Evolutionary conservation across 2,797 vertebrate species (phyloP).

Genomic region (Carcharodon carcharias): DNA sequence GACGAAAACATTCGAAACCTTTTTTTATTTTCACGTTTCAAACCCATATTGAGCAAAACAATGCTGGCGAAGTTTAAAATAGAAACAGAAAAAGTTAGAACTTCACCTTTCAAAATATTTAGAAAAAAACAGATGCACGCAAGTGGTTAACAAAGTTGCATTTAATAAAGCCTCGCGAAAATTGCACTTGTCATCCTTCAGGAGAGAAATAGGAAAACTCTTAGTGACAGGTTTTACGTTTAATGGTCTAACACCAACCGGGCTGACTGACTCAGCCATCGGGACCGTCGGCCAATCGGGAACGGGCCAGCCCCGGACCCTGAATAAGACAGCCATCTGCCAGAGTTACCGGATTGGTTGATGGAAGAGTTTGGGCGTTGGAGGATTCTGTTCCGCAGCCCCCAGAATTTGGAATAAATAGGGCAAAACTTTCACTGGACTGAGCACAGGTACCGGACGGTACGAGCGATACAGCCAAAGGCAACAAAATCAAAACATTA

Average conservation of each 20-base stretch:
- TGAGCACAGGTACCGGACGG: constrained; percentile 11
- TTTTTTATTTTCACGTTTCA: background rate
- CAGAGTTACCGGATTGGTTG: constrained; percentile 55
- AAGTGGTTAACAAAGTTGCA: background rate
- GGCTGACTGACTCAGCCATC: background rate
- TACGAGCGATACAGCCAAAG: background rate
- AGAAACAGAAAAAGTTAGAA: background rate
- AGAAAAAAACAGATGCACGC: background rate
- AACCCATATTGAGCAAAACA: background rate
- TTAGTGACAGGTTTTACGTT: background rate
- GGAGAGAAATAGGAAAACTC: background rate
- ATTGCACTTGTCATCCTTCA: background rate
- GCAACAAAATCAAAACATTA: background rate
- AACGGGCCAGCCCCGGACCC: constrained; percentile 46
- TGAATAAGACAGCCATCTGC: constrained; percentile 13
- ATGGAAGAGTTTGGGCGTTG: constrained; percentile 30
- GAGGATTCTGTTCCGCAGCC: constrained; percentile 45
- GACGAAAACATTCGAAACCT: background rate
- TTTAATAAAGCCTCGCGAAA: background rate
- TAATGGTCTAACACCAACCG: background rate
- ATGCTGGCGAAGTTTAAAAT: background rate
- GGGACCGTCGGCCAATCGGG: constrained; percentile 51
- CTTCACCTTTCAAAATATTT: background rate
- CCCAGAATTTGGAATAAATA: constrained; percentile 52
- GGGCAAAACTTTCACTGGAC: constrained; percentile 26